Conservation (phyloP, 2,113 vertebrate genomes). For the Scolopax mira region DNA sequence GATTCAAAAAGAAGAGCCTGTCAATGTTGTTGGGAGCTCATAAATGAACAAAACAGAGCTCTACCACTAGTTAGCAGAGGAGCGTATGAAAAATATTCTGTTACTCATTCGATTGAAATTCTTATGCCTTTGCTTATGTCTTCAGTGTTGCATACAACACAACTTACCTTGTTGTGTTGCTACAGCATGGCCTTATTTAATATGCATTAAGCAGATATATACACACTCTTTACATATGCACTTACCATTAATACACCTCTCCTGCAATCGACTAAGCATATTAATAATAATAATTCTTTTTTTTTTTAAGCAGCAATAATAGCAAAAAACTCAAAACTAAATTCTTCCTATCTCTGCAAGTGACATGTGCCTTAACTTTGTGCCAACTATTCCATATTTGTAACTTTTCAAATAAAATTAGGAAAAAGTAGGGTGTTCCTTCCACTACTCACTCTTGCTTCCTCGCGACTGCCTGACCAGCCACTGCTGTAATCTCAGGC, state of each 20-base stretch:
- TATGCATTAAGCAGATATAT: background rate
- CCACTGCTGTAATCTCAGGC: background rate
- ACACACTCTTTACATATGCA: too few species aligned
- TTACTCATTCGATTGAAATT: background rate
- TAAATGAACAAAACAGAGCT: background rate
- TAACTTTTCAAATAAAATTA: background rate
- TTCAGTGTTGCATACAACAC: background rate
- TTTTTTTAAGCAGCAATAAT: background rate
- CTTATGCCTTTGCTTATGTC: background rate
- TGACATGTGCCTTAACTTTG: background rate
- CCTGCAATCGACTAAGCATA: background rate
- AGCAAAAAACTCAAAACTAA: background rate
- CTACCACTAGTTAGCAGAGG: background rate
- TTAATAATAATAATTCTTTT: background rate
- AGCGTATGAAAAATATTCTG: background rate
- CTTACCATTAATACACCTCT: background rate
- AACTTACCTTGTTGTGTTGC: background rate
- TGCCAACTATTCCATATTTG: fast-evolving
- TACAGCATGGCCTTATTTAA: background rate
- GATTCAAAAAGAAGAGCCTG: background rate
- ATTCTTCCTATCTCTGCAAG: background rate
- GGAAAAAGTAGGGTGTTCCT: background rate
- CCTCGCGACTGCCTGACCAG: background rate
- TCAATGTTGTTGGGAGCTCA: background rate
- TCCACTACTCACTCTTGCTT: background rate